Percentiles rank a stretch among this genome's conserved stretches.
phyloP scores from a whole-genome alignment of 2,113 vertebrate species.

The Phaetusa simplex region DNA sequence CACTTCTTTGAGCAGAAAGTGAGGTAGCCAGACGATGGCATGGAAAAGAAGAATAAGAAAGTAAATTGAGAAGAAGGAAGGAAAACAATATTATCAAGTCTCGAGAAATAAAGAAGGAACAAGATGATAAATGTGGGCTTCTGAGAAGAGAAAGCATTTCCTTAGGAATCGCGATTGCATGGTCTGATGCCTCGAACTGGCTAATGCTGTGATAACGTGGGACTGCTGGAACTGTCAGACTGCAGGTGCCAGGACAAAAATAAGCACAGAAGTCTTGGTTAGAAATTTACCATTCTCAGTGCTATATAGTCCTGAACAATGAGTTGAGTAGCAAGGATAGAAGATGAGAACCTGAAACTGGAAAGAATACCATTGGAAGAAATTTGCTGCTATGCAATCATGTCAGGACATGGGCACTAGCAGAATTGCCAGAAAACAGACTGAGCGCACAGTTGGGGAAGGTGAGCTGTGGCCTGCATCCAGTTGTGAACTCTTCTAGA shows the following conservation, averaged over 20 bases:
- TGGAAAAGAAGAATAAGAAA: not conserved
- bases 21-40: not conserved
- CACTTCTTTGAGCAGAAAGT: not conserved
- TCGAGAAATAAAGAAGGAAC: not conserved
- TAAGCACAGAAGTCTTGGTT: not conserved
- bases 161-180: not conserved
- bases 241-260: not conserved
- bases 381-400: not conserved
- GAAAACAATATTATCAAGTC: not conserved
- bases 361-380: not conserved
- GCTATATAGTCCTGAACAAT: not conserved
- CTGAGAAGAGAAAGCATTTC: not conserved
- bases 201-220: not conserved
- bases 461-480: not conserved
- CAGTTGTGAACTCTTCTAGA: not conserved
- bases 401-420: not conserved
- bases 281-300: not conserved
- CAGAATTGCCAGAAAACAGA: not conserved
- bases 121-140: not conserved
- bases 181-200: not conserved
- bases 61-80: not conserved
- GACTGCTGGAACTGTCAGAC: not conserved
- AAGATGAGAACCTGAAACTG: not conserved
- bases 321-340: not conserved
- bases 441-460: not conserved